Conservation (phyloP, 2,797 vertebrate species). For the Tauraco hartlaubi region DNA sequence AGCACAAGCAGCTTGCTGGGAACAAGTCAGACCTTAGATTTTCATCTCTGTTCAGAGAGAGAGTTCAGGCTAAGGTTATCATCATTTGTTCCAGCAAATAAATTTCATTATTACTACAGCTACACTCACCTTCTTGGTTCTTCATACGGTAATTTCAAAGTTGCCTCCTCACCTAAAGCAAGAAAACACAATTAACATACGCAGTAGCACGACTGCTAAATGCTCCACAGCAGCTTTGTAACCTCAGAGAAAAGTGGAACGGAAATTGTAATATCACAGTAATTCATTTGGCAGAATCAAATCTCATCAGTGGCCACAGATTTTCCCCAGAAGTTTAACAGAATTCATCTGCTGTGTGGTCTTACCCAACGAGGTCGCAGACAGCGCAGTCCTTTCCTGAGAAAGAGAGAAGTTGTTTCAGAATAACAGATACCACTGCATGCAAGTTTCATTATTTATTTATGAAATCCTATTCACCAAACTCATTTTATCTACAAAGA, state of each 20-base stretch:
- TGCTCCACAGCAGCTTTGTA: neutral
- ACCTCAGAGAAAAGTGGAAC: slow-evolving; percentile 76
- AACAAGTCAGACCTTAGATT: slow-evolving; percentile 78
- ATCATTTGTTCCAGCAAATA: slow-evolving; percentile 75
- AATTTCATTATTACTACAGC: neutral
- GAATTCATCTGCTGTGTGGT: neutral
- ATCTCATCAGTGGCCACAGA: slow-evolving; percentile 38
- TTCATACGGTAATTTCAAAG: neutral
- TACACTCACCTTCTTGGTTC: slow-evolving; percentile 8
- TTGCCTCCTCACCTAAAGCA: neutral
- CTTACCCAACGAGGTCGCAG: neutral
- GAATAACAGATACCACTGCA: neutral
- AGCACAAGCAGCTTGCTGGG: neutral
- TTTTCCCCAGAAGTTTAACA: neutral
- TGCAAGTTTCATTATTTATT: neutral
- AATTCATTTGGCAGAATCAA: slow-evolving; percentile 77
- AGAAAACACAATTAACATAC: neutral
- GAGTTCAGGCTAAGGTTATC: slow-evolving; percentile 84
- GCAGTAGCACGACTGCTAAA: neutral
- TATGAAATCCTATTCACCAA: neutral
- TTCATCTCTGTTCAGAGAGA: slow-evolving; percentile 85
- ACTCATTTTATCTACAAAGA: neutral
- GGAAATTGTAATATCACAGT: slow-evolving; percentile 67
- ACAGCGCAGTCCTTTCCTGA: neutral
- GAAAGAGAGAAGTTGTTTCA: slow-evolving; percentile 35